Evolutionary conservation across 2,113 vertebrate species (phyloP), one percentile per base, ranked within the genome.

Genomic region (Rhabdornis inornatus): DNA sequence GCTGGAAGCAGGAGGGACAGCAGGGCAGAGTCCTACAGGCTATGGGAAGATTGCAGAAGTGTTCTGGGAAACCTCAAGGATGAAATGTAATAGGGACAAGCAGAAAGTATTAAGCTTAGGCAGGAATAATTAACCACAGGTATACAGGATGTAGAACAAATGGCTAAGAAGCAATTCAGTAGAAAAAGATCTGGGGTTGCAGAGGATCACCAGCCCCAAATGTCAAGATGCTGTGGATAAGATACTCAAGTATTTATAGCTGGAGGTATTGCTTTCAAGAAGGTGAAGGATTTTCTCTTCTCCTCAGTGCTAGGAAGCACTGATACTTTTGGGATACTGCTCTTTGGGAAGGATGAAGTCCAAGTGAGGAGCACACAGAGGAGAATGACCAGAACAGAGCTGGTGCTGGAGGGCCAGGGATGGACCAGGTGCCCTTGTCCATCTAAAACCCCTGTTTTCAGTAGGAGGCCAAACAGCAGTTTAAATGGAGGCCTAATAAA

Each of bases 81-180:
- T 86, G 95, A 86, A 89, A 97, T 75, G 75, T 69, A 91, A 95
- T 94, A 96, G 91, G 92, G 76, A 87, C 92, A 81, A 82, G 80
- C 25, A 90, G 82, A 79, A 96, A 93, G 95, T 89, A 82, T 84
- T 92, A 82, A 96, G 95, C 96, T 97, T 97, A 96, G 94, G 47
- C 72, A 97, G 95, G 96, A 94, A 97, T 97, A 97, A 95, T 96
- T 97, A 97, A 95, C 56, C 79, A 39, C 49, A 84, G 77, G 92
- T 83, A 49, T 75, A 78, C 89, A 89, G 96, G 95, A 94, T 91
- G 95, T 56, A 33, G 39, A 89, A 87, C 91, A 94, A 94, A 90
- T 5, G 59, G 86, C 79, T 49, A 92, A 93, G 96, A 78, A 89
- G 89, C 86, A 89, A 90, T 37, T 93, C 86, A 78, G 80, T 77